Evolutionary conservation across 2,797 vertebrate genomes (phyloP), one percentile per base, ranked within the genome.

Genomic region (Galagoides demidoff): DNA sequence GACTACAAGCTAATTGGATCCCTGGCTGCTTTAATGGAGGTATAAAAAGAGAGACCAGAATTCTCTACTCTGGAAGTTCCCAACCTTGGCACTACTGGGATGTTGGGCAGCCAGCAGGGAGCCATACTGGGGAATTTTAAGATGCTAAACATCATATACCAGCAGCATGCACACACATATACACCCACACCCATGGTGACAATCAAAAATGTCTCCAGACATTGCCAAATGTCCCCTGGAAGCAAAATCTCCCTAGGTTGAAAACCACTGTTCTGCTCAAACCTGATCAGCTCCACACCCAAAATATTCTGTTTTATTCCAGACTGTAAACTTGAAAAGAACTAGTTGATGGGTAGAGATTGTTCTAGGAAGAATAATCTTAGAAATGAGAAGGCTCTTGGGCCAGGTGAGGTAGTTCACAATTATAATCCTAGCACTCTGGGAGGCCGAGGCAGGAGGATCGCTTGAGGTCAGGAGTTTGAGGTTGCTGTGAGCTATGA

Each of bases 161-260:
- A 29, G 49, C 4, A 29, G n/a, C 5, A 6, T 6, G 4, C 20
- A 31, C 31, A 1, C 0, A 0, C 1, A 13, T 7, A 0, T 14
- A 27, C 20, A 10, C 19, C 4, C 6, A 23, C 39, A 17, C 49
- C 7, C 39, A 4, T 0, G 8, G 87, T 29, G 63, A 59, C 34
- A 7, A 14, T 25, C 68, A 34, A n/a, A 57, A 77, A 37, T 29
- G 78, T 78, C 90, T 77, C 91, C 45, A 12, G 76, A 73, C 10
- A 17, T 13, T 37, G 61, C 61, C 92, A 19, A 10, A 59, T 37
- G 59, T 66, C 39, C 84, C 23, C 59, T 25, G 2, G 70, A 19
- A 34, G 77, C n/a, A 63, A 43, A 70, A 16, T 4, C 4, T 10
- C 39, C 71, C 61, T 63, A 14, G 14, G 39, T 37, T n/a, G 20